Base-by-base conservation (phyloP, 1,140 invertebrate genomes). In the Epicauta chinensis region DNA sequence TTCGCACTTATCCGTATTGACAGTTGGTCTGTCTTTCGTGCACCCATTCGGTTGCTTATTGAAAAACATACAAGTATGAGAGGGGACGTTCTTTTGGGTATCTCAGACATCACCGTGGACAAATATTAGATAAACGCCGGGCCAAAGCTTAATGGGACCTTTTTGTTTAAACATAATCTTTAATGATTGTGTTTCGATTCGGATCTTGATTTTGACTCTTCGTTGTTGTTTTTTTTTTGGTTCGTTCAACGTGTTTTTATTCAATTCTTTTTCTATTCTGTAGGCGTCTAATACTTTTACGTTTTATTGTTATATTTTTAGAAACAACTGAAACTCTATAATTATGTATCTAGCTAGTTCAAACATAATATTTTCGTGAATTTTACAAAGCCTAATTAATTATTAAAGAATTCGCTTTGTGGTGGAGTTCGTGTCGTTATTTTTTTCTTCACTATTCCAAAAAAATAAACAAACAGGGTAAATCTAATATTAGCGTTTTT, bases 51-150 rank as follows among this genome's bases (percentile, higher is more conserved):
- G n/a, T n/a, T n/a, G n/a, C n/a, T n/a, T n/a, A n/a, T n/a, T n/a
- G n/a, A n/a, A n/a, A 3, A 7, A 23, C 7, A 7, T 23, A 5
- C 23, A 5, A 23, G 23, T 23, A 7, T 23, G 23, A 7, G 23
- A 7, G 23, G 40, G 58, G 45, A 54, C 47, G 59, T 50, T 51
- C 44, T 32, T 49, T 45, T 49, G 49, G 47, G 41, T 55, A 58
- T 61, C 58, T 59, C 55, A 64, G 64, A 64, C 59, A 64, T 59
- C 59, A 51, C 62, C 63, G 65, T 65, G 62, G 66, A 68, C 66
- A 68, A 68, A 68, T 68, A 68, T 67, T 68, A 68, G 66, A 68
- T 68, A 68, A 68, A 66, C 61, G 61, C 57, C 60, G 60, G 55
- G 23, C 23, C 23, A 23, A 23, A 23, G 23, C 57, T 63, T 68